phyloP scores from a whole-genome alignment of 1,140 invertebrate species.

The Drosophila arawakana region DNA sequence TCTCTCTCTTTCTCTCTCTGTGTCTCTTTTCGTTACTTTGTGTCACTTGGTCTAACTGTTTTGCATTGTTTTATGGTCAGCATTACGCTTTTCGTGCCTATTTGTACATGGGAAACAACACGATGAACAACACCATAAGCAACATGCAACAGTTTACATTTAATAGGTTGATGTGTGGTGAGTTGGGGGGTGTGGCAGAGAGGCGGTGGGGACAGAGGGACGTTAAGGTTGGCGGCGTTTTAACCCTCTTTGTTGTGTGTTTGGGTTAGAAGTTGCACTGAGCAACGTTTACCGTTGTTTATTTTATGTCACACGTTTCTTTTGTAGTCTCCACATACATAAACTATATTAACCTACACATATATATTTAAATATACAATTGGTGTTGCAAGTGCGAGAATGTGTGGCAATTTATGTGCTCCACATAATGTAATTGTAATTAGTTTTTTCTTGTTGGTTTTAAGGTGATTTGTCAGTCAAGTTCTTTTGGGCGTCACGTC shows the following conservation, averaged over 20 bases:
- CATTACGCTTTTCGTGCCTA: conserved; percentile 55
- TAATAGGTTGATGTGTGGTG: conserved; percentile 45
- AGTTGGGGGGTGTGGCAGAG: conserved; percentile 2
- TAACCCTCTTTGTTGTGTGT: conserved; percentile 24
- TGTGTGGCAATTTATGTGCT: conserved; percentile 60
- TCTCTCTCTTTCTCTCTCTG: neutral
- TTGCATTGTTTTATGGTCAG: conserved; percentile 81
- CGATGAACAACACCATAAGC: conserved; percentile 40
- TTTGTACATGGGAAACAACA: conserved; percentile 75
- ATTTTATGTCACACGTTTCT: conserved; percentile 54
- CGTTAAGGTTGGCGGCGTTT: conserved; percentile 43
- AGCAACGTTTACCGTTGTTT: conserved; percentile 56
- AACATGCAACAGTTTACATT: conserved; percentile 76
- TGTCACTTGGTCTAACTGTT: conserved; percentile 74
- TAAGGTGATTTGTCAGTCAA: conserved; percentile 37
- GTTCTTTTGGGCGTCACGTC: conserved; percentile 25
- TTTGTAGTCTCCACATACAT: conserved; percentile 38
- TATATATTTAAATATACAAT: conserved; percentile 20
- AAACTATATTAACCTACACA: neutral
- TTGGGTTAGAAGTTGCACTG: conserved; percentile 53
- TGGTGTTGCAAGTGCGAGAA: conserved; percentile 10
- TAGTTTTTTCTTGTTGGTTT: conserved; percentile 52
- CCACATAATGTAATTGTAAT: conserved; percentile 66
- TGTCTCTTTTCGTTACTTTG: conserved; percentile 7
- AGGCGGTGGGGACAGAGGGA: conserved; percentile 8